Evolutionary conservation across 2,888 invertebrate genomes (phyloP), one percentile per base, ranked within the genome.

Genomic region (Lithophane leautieri): DNA sequence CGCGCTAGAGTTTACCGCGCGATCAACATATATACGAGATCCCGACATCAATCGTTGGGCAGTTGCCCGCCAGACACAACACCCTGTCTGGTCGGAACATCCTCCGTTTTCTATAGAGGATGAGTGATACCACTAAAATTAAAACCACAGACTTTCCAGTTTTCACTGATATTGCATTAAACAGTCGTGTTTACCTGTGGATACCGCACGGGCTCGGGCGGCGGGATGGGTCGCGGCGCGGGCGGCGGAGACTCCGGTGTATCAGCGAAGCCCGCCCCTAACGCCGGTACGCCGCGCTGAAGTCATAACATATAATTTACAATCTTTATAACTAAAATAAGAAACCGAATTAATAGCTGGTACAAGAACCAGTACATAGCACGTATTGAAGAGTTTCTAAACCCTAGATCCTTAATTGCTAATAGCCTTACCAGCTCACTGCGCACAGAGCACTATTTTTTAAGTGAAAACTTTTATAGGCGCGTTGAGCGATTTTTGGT

Each of bases 161-260:
- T 61, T 61, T 22, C 12, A 22, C 7, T 14, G 61, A 22, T 34
- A 34, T 8, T 22, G 7, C 7, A 14, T 22, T 7, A 12, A 8
- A 14, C 22, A 12, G 22, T 47, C 1, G 9, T n/a, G 9, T 19
- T 54, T 50, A 84, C 85, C 79, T 80, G 81, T 9, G 75, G 73
- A 40, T 75, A 83, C 0, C 52, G 73, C 63, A 67, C 77, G 47
- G 79, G 73, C 63, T 69, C 83, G 16, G 86, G 81, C 44, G 81
- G 78, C 50, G 84, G 80, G 25, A 87, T 85, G 9, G 86, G 87
- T 68, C 87, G 89, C 22, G 92, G 91, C 62, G 87, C 90, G 68
- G 92, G 94, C 69, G 95, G 94, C 69, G 97, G 97, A 0, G 96
- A 97, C 82, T 95, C 97, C 40, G 96, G 97, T 54, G 96, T 94